Evolutionary conservation across 2,888 invertebrate species (phyloP).

Genomic region (Aelia acuminata): DNA sequence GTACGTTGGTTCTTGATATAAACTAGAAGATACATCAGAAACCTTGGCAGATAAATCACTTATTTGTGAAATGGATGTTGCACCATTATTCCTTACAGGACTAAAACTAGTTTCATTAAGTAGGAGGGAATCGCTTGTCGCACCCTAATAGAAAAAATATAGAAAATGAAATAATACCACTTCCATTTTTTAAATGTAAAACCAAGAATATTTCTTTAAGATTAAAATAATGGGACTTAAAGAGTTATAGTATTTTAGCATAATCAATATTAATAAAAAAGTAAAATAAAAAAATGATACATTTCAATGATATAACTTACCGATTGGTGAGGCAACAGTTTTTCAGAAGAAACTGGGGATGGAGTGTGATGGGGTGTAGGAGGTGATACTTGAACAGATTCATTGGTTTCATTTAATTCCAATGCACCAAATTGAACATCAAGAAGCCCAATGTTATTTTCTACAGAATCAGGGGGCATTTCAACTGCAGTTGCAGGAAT

Average conservation of each 20-base stretch:
- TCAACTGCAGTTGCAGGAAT: conserved; percentile 95
- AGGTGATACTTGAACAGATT: conserved; percentile 68
- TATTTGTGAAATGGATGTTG: conserved; percentile 60
- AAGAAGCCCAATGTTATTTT: conserved; percentile 81
- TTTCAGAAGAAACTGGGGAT: conserved; percentile 67
- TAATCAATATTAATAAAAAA: background rate
- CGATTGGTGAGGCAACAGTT: conserved; percentile 56
- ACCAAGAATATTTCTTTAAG: background rate
- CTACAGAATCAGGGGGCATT: conserved; percentile 89
- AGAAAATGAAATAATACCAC: background rate
- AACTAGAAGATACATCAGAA: conserved; percentile 61
- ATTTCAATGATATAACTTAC: conserved; percentile 5
- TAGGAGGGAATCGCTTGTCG: conserved; percentile 60
- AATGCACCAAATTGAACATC: conserved; percentile 86
- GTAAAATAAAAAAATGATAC: background rate
- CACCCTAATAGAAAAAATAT: conserved; percentile 40
- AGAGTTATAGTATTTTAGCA: background rate
- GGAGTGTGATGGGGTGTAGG: conserved; percentile 66
- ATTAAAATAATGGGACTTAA: background rate
- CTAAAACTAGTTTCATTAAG: conserved; percentile 62
- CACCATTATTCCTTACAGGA: conserved; percentile 60
- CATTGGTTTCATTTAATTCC: conserved; percentile 69
- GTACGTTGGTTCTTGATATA: conserved; percentile 62
- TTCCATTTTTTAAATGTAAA: background rate
- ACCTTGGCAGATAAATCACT: conserved; percentile 60